These are phyloP conservation scores for Mycalesis mineus DNA, from an alignment of 2,888 invertebrate species.

Conservation along the genomic window DNA sequence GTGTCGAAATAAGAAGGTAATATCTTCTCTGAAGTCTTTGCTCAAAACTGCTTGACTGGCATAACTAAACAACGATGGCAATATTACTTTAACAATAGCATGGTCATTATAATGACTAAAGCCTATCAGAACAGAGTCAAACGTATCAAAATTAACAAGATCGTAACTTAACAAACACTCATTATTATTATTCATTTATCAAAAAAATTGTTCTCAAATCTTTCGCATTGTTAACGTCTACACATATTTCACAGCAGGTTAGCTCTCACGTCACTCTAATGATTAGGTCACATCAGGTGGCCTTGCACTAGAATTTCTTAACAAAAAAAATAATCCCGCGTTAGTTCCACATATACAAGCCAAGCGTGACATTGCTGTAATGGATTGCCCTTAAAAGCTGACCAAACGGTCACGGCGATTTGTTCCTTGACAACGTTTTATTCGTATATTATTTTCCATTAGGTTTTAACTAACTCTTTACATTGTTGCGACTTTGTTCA, in stretches of 20 bases:
- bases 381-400: slow-evolving; percentile 23
- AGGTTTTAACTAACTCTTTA: background rate
- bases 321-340: slow-evolving; percentile 13
- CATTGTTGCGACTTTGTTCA: background rate
- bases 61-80: too few relatives aligned
- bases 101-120: too few relatives aligned
- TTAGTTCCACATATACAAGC: slow-evolving; percentile 11
- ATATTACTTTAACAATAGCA: too few relatives aligned
- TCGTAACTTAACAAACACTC: background rate
- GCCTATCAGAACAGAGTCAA: background rate
- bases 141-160: background rate
- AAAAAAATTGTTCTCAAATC: background rate
- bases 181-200: background rate
- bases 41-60: too few relatives aligned
- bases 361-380: slow-evolving; percentile 23
- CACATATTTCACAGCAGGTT: slow-evolving; percentile 3
- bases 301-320: slow-evolving; percentile 26
- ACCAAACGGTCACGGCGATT: slow-evolving; percentile 16
- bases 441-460: background rate
- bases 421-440: slow-evolving; percentile 8
- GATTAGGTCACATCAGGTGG: slow-evolving; percentile 17
- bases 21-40: too few relatives aligned
- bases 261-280: slow-evolving; percentile 19
- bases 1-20: too few relatives aligned
- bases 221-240: slow-evolving; percentile 1